Evolutionary conservation across 1,140 invertebrate species (phyloP).

Genomic region (Meloidogyne exigua): DNA sequence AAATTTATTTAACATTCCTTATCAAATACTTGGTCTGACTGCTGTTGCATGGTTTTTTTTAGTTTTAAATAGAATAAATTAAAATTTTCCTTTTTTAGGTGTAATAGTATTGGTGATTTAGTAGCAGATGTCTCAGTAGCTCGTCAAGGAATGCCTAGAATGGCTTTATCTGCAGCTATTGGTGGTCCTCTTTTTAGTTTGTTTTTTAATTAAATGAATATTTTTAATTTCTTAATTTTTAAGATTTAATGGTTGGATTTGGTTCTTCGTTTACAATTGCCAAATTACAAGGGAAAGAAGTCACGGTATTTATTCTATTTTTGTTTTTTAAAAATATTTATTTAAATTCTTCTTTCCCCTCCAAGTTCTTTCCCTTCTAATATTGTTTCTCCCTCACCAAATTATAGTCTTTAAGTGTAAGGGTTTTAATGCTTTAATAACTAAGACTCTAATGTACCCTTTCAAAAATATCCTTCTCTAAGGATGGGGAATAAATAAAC

Average conservation of each 20-base stretch:
- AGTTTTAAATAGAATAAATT: not conserved
- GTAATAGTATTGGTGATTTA: slow-evolving; percentile 74
- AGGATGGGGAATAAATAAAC: too few relatives aligned
- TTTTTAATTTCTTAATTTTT: not conserved
- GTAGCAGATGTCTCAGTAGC: slow-evolving; percentile 72
- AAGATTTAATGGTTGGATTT: slow-evolving; percentile 68
- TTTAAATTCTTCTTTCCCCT: too few relatives aligned
- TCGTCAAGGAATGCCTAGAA: slow-evolving; percentile 71
- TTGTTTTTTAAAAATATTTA: not conserved
- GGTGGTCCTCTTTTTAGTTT: slow-evolving; percentile 73
- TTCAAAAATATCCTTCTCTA: too few relatives aligned
- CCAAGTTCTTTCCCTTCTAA: too few relatives aligned
- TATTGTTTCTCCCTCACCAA: too few relatives aligned
- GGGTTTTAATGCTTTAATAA: too few relatives aligned
- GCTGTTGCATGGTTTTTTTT: slow-evolving; percentile 70
- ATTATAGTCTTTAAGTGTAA: too few relatives aligned
- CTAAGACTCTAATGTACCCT: too few relatives aligned
- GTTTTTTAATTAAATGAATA: not conserved
- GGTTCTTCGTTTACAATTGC: slow-evolving; percentile 69
- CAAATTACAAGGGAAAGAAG: slow-evolving; percentile 63
- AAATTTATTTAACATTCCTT: slow-evolving; percentile 49
- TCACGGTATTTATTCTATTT: slow-evolving; percentile 43
- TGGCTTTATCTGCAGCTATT: slow-evolving; percentile 74
- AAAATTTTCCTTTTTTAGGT: slow-evolving; percentile 45
- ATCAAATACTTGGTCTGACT: slow-evolving; percentile 72